Base-by-base conservation (phyloP, 1,140 invertebrate genomes). In the Heterodera schachtii region DNA sequence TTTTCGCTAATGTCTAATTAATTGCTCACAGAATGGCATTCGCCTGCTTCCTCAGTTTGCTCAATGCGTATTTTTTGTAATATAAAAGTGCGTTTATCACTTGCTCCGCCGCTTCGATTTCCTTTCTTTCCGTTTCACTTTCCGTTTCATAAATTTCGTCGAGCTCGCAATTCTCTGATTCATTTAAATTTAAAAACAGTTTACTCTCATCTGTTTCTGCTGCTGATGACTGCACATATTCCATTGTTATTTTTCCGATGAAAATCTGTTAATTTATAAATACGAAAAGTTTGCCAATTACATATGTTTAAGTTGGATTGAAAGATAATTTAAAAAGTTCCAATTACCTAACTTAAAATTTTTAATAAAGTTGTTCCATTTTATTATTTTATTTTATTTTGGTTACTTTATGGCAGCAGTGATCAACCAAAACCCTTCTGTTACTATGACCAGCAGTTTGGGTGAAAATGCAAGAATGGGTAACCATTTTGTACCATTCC, bases 341-440 rank as follows among this genome's bases (percentile, higher is more conserved):
- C 31, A 31, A 31, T 31, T 31, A 31, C 0, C 31, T 31, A 31
- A 31, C 31, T 31, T 31, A 31, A 31, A 31, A 31, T 31, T 31
- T 31, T 31, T 31, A 31, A 31, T 31, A 31, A 31, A 31, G 31
- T 31, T 31, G 31, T 31, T 31, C 31, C 0, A 31, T 31, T 31
- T 31, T 31, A 31, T 31, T 31, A 31, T 31, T 31, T 31, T 31
- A 31, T 31, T 31, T 31, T 31, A 0, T 31, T 31, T 31, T 31
- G 31, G 31, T 31, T 31, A 31, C 31, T 64, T 64, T 64, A 86
- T 86, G 85, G 76, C 85, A n/a, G 85, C 85, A 11, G 84, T 80
- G 74, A 86, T 86, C 44, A 86, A 86, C 75, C 76, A 83, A 73
- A 81, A 83, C 41, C 84, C 85, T 13, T 75, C 82, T 31, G 49